A percentile compares a stretch with the other conserved stretches of the same genome.
Conservation (phyloP, 1,140 invertebrate genomes). For the Stegodyphus dumicola region DNA sequence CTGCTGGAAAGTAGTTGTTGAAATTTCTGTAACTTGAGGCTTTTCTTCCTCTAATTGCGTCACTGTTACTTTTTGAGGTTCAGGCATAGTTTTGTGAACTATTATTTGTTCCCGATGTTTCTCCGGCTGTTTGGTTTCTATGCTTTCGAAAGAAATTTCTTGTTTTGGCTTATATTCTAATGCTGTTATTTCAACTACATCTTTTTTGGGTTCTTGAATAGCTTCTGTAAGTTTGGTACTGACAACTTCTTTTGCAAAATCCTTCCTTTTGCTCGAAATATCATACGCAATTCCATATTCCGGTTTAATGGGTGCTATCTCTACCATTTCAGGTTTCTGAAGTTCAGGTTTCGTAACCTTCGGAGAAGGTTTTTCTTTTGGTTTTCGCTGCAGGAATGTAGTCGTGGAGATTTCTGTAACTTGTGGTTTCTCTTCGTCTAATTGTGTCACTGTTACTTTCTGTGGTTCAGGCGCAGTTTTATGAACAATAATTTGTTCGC, state of each 20-base stretch:
- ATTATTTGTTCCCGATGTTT: constrained; percentile 7
- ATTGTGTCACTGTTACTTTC: not conserved
- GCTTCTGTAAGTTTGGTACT: constrained; percentile 17
- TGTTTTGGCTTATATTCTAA: constrained; percentile 51
- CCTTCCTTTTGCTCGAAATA: not conserved
- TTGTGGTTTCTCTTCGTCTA: not conserved
- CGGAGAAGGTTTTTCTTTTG: too few relatives aligned
- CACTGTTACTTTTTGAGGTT: not conserved
- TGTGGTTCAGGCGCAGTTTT: not conserved
- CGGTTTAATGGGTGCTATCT: too few relatives aligned
- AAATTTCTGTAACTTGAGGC: not conserved
- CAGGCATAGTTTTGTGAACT: constrained; percentile 12
- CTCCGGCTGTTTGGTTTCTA: constrained; percentile 17
- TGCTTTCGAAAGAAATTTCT: constrained; percentile 48
- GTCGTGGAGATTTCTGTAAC: too few relatives aligned
- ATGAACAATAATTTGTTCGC: constrained; percentile 19
- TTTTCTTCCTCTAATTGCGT: not conserved
- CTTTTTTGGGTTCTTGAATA: constrained; percentile 9
- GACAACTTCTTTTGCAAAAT: not conserved
- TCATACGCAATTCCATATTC: not conserved
- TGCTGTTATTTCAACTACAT: constrained; percentile 40
- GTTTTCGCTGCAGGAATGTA: too few relatives aligned
- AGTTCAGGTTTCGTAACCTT: too few relatives aligned
- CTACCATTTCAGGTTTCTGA: too few relatives aligned
- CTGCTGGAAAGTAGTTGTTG: not conserved